phyloP scores from a whole-genome alignment of 2,888 invertebrate species.

The Marronus borbonicus region DNA sequence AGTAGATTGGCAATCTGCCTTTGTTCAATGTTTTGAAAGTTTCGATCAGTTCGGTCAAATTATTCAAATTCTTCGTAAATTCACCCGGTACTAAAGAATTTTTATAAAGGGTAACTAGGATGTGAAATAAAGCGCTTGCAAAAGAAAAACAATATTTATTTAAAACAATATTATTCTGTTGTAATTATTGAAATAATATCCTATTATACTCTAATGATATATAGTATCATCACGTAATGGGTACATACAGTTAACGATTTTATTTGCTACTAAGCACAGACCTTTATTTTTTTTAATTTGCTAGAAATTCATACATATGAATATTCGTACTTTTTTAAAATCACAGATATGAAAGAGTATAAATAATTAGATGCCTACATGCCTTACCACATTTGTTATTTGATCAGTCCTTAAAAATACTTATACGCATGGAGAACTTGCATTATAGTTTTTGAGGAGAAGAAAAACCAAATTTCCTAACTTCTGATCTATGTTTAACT shows the following conservation, averaged over 20 bases:
- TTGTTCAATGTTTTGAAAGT: too few relatives aligned
- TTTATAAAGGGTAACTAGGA: too few relatives aligned
- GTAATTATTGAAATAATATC: background rate
- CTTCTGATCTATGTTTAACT: too few relatives aligned
- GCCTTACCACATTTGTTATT: background rate
- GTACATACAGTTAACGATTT: background rate
- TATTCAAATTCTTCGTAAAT: too few relatives aligned
- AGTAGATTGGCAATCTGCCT: too few relatives aligned
- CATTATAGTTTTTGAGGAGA: too few relatives aligned
- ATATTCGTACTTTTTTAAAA: background rate
- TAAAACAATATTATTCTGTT: background rate
- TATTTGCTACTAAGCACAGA: background rate
- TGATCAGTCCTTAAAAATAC: background rate
- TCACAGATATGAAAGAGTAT: constrained; percentile 7
- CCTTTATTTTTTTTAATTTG: background rate
- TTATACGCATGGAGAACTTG: too few relatives aligned
- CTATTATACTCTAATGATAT: too few relatives aligned
- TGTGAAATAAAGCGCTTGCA: too few relatives aligned
- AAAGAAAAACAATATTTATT: background rate
- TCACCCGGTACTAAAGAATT: too few relatives aligned
- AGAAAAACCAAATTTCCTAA: too few relatives aligned
- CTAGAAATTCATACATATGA: background rate
- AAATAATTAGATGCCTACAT: background rate
- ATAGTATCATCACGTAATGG: background rate
- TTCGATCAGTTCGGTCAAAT: too few relatives aligned